phyloP scores from a whole-genome alignment of 2,113 vertebrate species.

The Hippoglossus stenolepis region DNA sequence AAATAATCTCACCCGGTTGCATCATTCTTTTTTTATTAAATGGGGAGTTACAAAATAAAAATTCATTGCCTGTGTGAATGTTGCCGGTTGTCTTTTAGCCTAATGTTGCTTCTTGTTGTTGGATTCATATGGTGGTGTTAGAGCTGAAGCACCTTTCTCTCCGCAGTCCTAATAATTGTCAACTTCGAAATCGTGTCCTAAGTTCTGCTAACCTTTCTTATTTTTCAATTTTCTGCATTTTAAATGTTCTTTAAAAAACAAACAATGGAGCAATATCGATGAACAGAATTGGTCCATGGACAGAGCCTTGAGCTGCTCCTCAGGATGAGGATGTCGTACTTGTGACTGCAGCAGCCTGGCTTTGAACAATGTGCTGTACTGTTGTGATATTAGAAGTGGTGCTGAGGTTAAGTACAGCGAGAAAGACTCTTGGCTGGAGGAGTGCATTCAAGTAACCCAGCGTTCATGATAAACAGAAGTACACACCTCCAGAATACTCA shows the following conservation, averaged over 20 bases:
- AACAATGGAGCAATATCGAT: background rate
- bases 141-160: background rate
- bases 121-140: background rate
- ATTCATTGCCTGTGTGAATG: background rate
- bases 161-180: too few species aligned
- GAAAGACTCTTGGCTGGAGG: background rate
- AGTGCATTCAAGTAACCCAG: constrained; percentile 3
- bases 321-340: background rate
- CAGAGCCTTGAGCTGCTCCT: constrained; percentile 36
- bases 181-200: too few species aligned
- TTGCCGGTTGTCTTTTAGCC: background rate
- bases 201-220: background rate
- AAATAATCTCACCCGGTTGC: constrained; percentile 3
- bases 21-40: constrained; percentile 15
- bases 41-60: background rate
- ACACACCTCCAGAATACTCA: background rate
- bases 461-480: background rate
- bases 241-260: background rate
- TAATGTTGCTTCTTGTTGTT: background rate
- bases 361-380: background rate
- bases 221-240: background rate
- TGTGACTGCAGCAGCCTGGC: constrained; percentile 6
- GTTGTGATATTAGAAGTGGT: constrained; percentile 11
- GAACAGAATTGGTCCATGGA: constrained; percentile 6
- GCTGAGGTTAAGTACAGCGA: background rate